phyloP scores from a whole-genome alignment of 2,113 vertebrate genomes.

The Sula dactylatra region DNA sequence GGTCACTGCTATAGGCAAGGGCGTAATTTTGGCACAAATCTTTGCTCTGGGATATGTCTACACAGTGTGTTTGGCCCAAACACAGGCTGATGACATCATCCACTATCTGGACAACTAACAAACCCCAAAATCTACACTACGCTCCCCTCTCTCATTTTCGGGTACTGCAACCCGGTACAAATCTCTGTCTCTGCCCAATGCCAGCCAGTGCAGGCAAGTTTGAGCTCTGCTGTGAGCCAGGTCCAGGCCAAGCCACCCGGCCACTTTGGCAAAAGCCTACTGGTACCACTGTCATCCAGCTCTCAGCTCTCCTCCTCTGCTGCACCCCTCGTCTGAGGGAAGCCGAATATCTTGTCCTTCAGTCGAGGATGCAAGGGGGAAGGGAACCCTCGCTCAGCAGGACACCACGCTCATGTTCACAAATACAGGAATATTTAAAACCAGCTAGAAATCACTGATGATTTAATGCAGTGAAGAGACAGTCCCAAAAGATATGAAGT shows the following conservation, averaged over 20 bases:
- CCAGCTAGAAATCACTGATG: neutral
- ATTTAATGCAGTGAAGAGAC: neutral
- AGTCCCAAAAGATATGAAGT: neutral
- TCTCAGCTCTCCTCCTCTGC: neutral
- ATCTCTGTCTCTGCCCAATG: neutral
- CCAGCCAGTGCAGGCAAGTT: neutral
- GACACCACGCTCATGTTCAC: neutral
- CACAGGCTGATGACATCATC: neutral
- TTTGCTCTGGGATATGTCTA: neutral
- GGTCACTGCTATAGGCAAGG: neutral
- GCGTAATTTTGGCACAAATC: neutral
- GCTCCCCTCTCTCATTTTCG: fast-evolving
- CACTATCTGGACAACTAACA: neutral
- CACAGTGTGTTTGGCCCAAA: neutral
- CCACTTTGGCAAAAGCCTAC: neutral
- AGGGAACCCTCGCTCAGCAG: neutral
- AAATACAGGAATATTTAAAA: neutral
- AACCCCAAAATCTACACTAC: neutral
- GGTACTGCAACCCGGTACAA: neutral
- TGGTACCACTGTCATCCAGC: neutral
- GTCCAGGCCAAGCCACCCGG: too few relatives aligned
- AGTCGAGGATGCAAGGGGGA: fast-evolving
- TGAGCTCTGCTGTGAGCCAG: neutral
- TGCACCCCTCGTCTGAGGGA: neutral
- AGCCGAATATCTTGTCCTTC: neutral